phyloP scores from a whole-genome alignment of 1,140 invertebrate genomes.

The Drosophila repleta region DNA sequence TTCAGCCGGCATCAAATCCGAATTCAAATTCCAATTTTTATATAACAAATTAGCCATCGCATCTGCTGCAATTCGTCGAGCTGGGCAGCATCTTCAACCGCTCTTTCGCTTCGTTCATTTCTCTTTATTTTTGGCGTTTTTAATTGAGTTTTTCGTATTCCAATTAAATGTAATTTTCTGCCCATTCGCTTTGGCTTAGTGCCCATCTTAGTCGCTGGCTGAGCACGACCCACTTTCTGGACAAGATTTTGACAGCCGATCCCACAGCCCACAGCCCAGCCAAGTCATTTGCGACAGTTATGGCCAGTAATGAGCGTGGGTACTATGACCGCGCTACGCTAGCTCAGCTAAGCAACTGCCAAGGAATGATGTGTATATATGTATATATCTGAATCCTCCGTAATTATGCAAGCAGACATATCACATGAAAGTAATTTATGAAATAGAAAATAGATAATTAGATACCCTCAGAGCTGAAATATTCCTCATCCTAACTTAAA shows the following conservation, averaged over 20 bases:
- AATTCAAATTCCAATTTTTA: neutral
- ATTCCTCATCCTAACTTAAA: too few species aligned
- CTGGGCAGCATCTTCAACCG: constrained; percentile 4
- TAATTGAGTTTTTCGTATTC: constrained; percentile 57
- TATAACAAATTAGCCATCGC: constrained; percentile 15
- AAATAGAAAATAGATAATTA: too few species aligned
- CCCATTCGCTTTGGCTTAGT: constrained; percentile 47
- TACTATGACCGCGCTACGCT: constrained; percentile 1
- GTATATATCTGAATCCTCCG: too few species aligned
- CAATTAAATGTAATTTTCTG: constrained; percentile 71
- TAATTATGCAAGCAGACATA: too few species aligned
- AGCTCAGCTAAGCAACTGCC: neutral
- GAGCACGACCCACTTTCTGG: constrained; percentile 37
- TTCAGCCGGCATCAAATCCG: too few species aligned
- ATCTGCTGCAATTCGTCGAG: neutral
- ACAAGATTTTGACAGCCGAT: constrained; percentile 22
- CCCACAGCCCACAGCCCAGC: constrained; percentile 7
- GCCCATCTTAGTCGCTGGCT: constrained; percentile 30
- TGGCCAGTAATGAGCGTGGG: constrained; percentile 23
- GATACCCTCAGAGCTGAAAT: too few species aligned
- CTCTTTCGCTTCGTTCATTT: neutral
- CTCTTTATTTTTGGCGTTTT: constrained; percentile 37
- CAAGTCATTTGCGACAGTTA: constrained; percentile 20
- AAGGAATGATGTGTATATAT: neutral
- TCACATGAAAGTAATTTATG: too few species aligned